Conservation (phyloP, 1,140 invertebrate genomes). For the Drosophila equinoxialis region DNA sequence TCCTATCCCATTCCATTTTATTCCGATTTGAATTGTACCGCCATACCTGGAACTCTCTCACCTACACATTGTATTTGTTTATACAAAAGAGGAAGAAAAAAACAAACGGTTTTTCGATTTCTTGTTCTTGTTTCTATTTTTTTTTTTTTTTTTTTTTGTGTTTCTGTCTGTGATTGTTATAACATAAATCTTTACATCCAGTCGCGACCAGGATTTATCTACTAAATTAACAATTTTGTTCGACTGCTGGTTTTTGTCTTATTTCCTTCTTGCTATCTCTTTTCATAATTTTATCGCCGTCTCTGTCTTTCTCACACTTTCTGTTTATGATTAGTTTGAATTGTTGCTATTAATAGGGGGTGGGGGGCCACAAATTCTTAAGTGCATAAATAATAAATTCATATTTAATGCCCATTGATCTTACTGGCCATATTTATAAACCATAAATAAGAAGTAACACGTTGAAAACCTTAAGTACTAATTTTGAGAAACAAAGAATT, state of each 20-base stretch:
- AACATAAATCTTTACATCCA: constrained; percentile 69
- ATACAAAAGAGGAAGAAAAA: constrained; percentile 16
- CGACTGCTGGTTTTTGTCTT: constrained; percentile 42
- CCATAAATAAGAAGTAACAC: constrained; percentile 35
- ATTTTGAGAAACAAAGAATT: neutral
- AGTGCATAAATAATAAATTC: constrained; percentile 53
- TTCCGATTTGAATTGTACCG: constrained; percentile 14
- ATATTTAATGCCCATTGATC: constrained; percentile 12
- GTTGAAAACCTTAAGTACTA: neutral
- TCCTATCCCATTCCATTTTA: constrained; percentile 20
- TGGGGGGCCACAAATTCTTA: neutral
- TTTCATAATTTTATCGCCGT: constrained; percentile 23
- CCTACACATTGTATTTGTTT: constrained; percentile 52
- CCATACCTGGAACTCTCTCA: constrained; percentile 41
- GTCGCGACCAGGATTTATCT: constrained; percentile 63
- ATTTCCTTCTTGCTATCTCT: constrained; percentile 17
- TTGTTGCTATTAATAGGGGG: neutral
- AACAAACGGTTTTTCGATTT: constrained; percentile 29
- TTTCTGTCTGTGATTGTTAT: constrained; percentile 10
- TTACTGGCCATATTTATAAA: constrained; percentile 1
- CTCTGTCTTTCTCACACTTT: neutral
- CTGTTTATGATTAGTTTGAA: constrained; percentile 11
- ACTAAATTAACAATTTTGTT: constrained; percentile 74
- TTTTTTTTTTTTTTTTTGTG: neutral
- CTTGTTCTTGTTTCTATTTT: constrained; percentile 11